Base-by-base conservation (phyloP, 2,797 vertebrate genomes). In the Hydrocynus forskahlii region DNA sequence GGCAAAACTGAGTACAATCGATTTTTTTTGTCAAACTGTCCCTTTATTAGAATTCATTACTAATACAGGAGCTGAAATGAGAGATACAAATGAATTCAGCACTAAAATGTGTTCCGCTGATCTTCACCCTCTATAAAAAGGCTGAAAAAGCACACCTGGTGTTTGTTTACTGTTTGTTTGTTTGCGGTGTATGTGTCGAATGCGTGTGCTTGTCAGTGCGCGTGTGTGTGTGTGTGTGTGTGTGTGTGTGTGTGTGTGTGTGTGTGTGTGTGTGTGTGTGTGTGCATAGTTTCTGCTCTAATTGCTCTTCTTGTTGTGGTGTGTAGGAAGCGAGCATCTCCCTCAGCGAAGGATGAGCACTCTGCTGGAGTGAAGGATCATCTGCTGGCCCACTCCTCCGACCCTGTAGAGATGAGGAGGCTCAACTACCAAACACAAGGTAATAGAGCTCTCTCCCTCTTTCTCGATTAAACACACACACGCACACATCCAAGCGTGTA, bases 371-470 rank as follows among this genome's bases (percentile, higher is more conserved):
- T 97, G 35, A 99, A 98, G 90, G 97, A 99, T 89, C 96, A 96
- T 0, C 91, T 97, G 78, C 90, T 97, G 90, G 94, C 95, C 29
- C 93, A 96, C 86, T 95, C 95, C 4, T 96, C 96, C 0, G 98
- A 99, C 83, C 97, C 97, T 0, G 97, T 99, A 81, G 97, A 99
- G 91, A 95, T 98, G 96, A 95, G 97, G 79, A 93, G 97, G 70
- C 95, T 98, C 83, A 97, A 97, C 92, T 97, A 95, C 88, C 97
- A 97, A 88, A 98, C 97, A 45, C 96, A 96, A 97, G 97, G 97
- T 96, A 96, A 59, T 87, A 21, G 80, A 57, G 2, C 60, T 80
- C 70, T 74, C 63, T 45, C 43, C 10, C 43, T 45, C 43, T 45
- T 10, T 45, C 43, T 45, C 43, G 1, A 45, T 45, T 45, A 82